These are phyloP conservation scores for Eulemur macaco DNA, from an alignment of 2,113 vertebrate genomes.

Conservation along the genomic window DNA sequence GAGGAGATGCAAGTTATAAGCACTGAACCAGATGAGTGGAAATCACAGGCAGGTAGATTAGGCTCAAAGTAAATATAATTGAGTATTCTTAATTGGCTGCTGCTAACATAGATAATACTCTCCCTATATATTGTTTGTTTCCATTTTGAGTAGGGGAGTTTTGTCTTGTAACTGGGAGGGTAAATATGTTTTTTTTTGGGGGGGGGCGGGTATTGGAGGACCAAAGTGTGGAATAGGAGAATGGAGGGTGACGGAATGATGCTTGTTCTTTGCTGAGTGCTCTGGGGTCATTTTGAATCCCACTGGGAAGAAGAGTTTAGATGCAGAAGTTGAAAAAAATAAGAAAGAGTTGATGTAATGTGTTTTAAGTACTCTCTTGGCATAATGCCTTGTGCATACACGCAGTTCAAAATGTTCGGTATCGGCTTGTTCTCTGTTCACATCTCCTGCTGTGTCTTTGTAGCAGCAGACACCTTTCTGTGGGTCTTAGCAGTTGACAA, in stretches of 20 bases:
- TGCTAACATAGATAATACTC: background rate
- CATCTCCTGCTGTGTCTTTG: background rate
- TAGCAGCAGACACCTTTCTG: background rate
- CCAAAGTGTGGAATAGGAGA: background rate
- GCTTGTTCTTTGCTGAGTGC: background rate
- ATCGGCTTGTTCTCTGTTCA: background rate
- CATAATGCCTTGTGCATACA: background rate
- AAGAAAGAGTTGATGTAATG: background rate
- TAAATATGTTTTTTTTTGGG: background rate
- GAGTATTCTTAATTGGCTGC: background rate
- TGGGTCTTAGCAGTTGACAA: background rate
- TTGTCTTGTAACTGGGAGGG: background rate
- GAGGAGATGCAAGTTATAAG: background rate
- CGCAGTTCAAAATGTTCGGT: background rate
- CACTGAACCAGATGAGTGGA: background rate
- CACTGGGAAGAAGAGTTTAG: background rate
- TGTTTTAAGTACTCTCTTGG: background rate
- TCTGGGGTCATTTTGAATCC: background rate
- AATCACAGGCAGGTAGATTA: background rate
- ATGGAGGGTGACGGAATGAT: background rate
- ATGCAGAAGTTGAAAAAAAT: background rate
- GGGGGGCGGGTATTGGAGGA: background rate
- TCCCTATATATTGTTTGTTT: background rate
- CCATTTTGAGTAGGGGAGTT: background rate
- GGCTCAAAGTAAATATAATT: background rate